A percentile compares a stretch with the other conserved stretches of the same genome.
These are phyloP conservation scores for Felis chaus DNA, from an alignment of 2,113 vertebrate genomes.

Conservation along the genomic window DNA sequence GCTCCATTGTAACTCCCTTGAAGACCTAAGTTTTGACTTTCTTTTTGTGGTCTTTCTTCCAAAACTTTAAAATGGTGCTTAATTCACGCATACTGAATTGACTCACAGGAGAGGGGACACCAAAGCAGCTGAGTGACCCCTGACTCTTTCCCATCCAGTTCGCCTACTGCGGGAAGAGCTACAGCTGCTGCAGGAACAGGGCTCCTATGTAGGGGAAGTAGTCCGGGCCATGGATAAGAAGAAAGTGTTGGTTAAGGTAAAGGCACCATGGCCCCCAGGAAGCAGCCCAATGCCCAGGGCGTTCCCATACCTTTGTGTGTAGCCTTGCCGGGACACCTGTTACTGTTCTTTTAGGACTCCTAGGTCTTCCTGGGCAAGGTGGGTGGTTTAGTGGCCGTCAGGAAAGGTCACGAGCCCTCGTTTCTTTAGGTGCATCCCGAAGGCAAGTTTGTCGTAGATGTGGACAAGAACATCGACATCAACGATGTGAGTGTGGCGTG, in stretches of 20 bases:
- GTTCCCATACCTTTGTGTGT: fast-evolving
- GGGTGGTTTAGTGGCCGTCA: neutral
- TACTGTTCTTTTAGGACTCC: neutral
- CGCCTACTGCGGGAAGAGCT: slow-evolving; percentile 96
- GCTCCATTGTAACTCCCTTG: neutral
- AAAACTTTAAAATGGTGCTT: neutral
- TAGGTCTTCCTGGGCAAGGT: neutral
- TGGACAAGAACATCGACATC: slow-evolving; percentile 99
- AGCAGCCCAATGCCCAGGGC: neutral
- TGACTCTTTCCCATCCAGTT: slow-evolving; percentile 82
- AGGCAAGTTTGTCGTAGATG: slow-evolving; percentile 98
- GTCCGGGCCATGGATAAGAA: slow-evolving; percentile 99
- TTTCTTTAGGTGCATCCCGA: slow-evolving; percentile 94
- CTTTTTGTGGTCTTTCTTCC: neutral
- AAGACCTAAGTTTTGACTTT: neutral
- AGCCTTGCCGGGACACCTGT: fast-evolving
- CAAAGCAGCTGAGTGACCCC: neutral
- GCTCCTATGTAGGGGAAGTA: slow-evolving; percentile 98
- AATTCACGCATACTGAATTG: neutral
- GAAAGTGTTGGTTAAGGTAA: slow-evolving; percentile 98
- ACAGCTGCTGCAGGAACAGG: slow-evolving; percentile 98
- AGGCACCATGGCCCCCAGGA: neutral
- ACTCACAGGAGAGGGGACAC: slow-evolving; percentile 58
- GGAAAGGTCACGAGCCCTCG: neutral
- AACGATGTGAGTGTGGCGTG: slow-evolving; percentile 92